phyloP scores from a whole-genome alignment of 2,888 invertebrate genomes.

The Drosophila tripunctata region DNA sequence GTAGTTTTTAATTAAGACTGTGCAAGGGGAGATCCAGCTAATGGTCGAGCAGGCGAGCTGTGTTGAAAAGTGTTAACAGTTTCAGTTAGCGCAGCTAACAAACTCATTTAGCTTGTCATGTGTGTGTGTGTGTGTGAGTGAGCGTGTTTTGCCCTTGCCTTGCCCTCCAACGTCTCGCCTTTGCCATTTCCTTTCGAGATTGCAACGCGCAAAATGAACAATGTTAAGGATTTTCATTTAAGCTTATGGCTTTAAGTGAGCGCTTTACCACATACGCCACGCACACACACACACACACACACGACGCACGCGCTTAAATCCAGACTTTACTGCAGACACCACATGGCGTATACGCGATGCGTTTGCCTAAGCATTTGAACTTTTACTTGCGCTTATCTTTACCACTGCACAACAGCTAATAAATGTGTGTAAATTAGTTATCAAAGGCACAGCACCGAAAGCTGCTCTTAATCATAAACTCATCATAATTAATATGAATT shows the following conservation, averaged over 20 bases:
- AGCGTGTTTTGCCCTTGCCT: not conserved
- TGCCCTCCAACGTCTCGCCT: not conserved
- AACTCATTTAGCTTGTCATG: conserved; percentile 53
- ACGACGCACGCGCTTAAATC: conserved; percentile 7
- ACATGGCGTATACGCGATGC: conserved; percentile 70
- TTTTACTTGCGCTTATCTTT: conserved; percentile 58
- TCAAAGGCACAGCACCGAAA: conserved; percentile 47
- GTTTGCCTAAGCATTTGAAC: conserved; percentile 15
- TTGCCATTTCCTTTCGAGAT: conserved; percentile 17
- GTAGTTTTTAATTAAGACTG: conserved; percentile 69
- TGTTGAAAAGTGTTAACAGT: conserved; percentile 66
- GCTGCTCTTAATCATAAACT: conserved; percentile 68
- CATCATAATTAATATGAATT: conserved; percentile 69
- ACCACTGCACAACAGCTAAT: conserved; percentile 73
- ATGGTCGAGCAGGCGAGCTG: conserved; percentile 48
- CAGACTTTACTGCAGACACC: conserved; percentile 45
- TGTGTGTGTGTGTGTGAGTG: conserved; percentile 4
- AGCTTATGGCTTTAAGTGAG: conserved; percentile 59
- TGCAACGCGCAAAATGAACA: conserved; percentile 66
- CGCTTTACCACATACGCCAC: conserved; percentile 40
- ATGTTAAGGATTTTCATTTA: conserved; percentile 67
- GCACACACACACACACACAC: not conserved
- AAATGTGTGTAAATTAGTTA: conserved; percentile 79
- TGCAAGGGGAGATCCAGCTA: conserved; percentile 36
- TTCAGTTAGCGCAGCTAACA: conserved; percentile 56